phyloP scores from a whole-genome alignment of 35 echinoderm and acorn worm species.

The Holothuria glaberrima region DNA sequence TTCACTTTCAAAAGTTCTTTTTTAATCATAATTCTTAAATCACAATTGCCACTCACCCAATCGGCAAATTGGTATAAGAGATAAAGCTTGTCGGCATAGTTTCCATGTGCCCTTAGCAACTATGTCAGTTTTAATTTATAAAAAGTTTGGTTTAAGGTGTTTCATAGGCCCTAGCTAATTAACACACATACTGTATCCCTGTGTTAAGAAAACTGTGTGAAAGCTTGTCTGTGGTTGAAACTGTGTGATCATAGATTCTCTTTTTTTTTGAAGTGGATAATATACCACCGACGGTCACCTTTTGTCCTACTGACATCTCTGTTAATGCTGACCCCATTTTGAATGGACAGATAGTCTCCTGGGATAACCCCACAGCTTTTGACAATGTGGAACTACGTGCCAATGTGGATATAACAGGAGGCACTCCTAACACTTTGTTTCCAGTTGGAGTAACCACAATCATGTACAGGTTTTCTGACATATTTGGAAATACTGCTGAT shows the following conservation, averaged over 20 bases:
- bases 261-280: background rate
- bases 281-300: background rate
- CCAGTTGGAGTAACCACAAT: constrained; percentile 8
- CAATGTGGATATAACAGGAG: background rate
- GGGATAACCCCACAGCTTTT: background rate
- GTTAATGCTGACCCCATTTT: constrained; percentile 4
- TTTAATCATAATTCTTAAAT: too few species aligned
- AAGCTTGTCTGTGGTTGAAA: too few species aligned
- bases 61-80: too few species aligned
- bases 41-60: too few species aligned
- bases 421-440: constrained; percentile 4
- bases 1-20: too few species aligned
- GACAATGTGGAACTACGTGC: constrained; percentile 28
- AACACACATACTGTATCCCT: too few species aligned
- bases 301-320: background rate
- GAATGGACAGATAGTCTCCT: background rate
- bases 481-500: constrained; percentile 23
- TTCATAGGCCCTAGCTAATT: too few species aligned
- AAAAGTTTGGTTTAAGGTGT: too few species aligned
- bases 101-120: too few species aligned
- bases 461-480: constrained; percentile 15
- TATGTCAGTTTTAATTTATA: too few species aligned
- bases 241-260: background rate
- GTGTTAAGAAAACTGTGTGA: too few species aligned
- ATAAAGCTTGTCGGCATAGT: too few species aligned